Percentiles rank a stretch among this genome's conserved stretches.
Evolutionary conservation across 2,113 vertebrate species (phyloP).

Genomic region (Neomonachus schauinslandi): DNA sequence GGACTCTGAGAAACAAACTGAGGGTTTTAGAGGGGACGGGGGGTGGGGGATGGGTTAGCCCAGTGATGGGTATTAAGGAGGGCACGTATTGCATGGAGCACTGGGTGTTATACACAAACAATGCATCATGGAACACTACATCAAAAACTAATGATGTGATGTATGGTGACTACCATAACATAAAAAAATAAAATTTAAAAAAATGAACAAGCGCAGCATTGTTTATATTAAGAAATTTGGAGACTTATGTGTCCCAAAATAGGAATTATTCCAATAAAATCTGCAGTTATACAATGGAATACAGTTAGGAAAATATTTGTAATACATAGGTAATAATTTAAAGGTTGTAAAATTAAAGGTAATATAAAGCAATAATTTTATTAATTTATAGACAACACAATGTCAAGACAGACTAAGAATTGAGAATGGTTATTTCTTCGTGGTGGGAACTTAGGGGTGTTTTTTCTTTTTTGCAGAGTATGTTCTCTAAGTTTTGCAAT

Average conservation of each 20-base stretch:
- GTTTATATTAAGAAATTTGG: neutral
- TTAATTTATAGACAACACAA: neutral
- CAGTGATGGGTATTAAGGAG: too few relatives aligned
- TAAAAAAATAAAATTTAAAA: too few relatives aligned
- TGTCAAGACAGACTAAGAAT: conserved; percentile 7
- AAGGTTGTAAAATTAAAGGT: neutral
- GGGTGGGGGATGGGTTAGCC: too few relatives aligned
- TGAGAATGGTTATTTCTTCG: neutral
- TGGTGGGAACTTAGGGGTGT: neutral
- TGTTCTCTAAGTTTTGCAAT: neutral
- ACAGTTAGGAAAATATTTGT: neutral
- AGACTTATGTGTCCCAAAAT: neutral
- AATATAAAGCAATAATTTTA: neutral
- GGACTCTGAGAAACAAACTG: too few relatives aligned
- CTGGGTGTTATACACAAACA: too few relatives aligned
- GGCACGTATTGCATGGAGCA: too few relatives aligned
- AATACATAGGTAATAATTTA: neutral
- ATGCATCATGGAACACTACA: too few relatives aligned
- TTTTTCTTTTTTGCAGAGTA: neutral
- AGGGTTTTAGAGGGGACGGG: too few relatives aligned
- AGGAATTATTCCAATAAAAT: conserved; percentile 28
- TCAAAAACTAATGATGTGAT: too few relatives aligned
- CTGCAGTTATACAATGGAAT: neutral
- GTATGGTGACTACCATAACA: too few relatives aligned
- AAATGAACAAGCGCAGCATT: neutral